phyloP scores from a whole-genome alignment of 2,888 invertebrate species.

The Epicampocera succincta region DNA sequence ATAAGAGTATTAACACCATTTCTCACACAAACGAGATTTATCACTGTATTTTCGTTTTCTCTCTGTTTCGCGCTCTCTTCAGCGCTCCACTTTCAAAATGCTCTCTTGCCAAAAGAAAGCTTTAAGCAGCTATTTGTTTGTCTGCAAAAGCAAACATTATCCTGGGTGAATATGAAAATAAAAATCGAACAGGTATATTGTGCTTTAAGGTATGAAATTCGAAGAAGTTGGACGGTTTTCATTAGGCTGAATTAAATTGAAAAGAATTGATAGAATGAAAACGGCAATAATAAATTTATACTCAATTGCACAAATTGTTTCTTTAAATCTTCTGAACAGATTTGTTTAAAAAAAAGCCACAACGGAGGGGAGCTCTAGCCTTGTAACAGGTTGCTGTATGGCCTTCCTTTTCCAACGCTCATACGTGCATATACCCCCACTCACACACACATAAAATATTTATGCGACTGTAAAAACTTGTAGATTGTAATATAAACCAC shows the following conservation, averaged over 20 bases:
- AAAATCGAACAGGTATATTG: slow-evolving; percentile 33
- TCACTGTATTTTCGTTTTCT: neutral
- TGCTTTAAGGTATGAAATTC: slow-evolving; percentile 1
- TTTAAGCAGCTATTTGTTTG: slow-evolving; percentile 48
- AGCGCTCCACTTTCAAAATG: neutral
- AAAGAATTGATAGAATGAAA: neutral
- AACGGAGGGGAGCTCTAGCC: slow-evolving; percentile 30
- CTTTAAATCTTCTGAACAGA: neutral
- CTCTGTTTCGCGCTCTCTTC: neutral
- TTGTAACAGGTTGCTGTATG: slow-evolving; percentile 68
- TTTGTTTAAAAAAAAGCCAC: neutral
- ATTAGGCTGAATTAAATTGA: neutral
- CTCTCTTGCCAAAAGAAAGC: slow-evolving; percentile 41
- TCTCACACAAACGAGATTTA: slow-evolving; percentile 1
- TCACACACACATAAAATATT: neutral
- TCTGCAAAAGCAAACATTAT: slow-evolving; percentile 38
- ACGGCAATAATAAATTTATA: slow-evolving; percentile 1
- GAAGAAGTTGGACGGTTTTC: neutral
- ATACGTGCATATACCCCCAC: too few species aligned
- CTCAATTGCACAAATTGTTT: slow-evolving; percentile 12
- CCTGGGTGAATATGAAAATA: slow-evolving; percentile 54
- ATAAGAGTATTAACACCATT: neutral
- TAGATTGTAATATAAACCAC: slow-evolving; percentile 33
- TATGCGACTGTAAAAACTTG: slow-evolving; percentile 21
- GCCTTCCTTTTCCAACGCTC: slow-evolving; percentile 34